These are phyloP conservation scores for Eptesicus fuscus DNA, from an alignment of 2,113 vertebrate genomes.

Conservation along the genomic window DNA sequence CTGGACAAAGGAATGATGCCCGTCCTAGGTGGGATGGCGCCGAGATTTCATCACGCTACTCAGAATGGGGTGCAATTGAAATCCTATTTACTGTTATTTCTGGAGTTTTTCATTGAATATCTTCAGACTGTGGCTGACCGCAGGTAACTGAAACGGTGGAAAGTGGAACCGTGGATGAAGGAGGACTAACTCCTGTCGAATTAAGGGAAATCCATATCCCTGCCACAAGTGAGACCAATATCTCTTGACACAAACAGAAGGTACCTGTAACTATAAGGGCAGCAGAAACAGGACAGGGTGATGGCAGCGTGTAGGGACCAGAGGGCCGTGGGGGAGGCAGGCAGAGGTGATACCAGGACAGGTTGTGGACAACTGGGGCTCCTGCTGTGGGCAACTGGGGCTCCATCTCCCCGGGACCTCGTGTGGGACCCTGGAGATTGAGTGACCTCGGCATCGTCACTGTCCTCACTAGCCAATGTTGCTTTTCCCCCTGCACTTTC, in stretches of 20 bases:
- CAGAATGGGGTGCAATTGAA: not conserved
- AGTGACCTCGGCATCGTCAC: fast-evolving
- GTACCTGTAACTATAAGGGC: not conserved
- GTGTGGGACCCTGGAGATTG: fast-evolving
- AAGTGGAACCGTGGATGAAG: not conserved
- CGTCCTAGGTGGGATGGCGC: not conserved
- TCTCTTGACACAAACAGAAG: constrained; percentile 27
- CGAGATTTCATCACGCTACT: not conserved
- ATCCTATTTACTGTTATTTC: not conserved
- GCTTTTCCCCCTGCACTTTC: fast-evolving
- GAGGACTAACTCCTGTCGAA: not conserved
- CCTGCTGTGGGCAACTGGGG: not conserved
- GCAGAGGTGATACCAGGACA: not conserved
- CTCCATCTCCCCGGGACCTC: fast-evolving
- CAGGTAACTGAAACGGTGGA: too few species aligned
- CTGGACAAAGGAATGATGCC: not conserved
- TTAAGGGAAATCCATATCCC: not conserved
- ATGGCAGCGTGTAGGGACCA: not conserved
- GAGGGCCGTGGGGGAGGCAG: not conserved
- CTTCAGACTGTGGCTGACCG: not conserved
- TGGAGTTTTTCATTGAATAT: not conserved
- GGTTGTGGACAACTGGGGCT: too few species aligned
- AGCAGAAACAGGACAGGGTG: not conserved
- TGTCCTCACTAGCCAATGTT: not conserved
- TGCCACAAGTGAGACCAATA: not conserved